phyloP scores from a whole-genome alignment of 2,888 invertebrate species.

The Pyrrhia umbra region DNA sequence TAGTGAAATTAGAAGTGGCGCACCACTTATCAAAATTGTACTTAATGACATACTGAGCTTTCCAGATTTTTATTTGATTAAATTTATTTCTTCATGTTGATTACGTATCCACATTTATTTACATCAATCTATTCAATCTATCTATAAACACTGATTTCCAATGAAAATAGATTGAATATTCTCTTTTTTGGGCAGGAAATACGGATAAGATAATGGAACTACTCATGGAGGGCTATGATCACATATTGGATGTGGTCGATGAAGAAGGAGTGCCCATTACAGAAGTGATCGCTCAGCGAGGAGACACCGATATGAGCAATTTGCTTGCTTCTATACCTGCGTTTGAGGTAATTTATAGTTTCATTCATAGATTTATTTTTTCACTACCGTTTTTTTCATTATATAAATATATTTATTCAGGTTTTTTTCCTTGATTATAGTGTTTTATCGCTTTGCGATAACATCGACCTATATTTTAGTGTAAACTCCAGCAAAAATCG shows the following conservation, averaged over 20 bases:
- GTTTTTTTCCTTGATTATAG: too few relatives aligned
- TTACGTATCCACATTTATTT: background rate
- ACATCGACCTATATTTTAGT: too few relatives aligned
- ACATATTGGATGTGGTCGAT: conserved; percentile 94
- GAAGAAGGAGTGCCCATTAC: conserved; percentile 92
- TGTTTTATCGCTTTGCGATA: too few relatives aligned
- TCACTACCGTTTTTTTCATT: too few relatives aligned
- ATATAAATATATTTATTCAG: too few relatives aligned
- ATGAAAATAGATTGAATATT: background rate
- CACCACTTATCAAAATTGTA: background rate
- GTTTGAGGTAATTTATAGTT: conserved; percentile 92
- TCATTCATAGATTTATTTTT: too few relatives aligned
- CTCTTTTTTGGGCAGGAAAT: conserved; percentile 72
- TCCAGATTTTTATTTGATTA: background rate
- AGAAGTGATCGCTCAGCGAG: conserved; percentile 92
- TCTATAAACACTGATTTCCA: background rate
- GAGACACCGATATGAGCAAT: conserved; percentile 92
- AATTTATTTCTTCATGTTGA: background rate
- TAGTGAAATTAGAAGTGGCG: background rate
- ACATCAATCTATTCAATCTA: background rate
- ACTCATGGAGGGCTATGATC: conserved; percentile 96
- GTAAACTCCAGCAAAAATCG: too few relatives aligned
- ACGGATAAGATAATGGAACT: conserved; percentile 90
- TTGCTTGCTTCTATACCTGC: conserved; percentile 93
- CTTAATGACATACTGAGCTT: background rate